These are phyloP conservation scores for Pycnonotus jocosus DNA, from an alignment of 2,113 vertebrate species.

Conservation along the genomic window DNA sequence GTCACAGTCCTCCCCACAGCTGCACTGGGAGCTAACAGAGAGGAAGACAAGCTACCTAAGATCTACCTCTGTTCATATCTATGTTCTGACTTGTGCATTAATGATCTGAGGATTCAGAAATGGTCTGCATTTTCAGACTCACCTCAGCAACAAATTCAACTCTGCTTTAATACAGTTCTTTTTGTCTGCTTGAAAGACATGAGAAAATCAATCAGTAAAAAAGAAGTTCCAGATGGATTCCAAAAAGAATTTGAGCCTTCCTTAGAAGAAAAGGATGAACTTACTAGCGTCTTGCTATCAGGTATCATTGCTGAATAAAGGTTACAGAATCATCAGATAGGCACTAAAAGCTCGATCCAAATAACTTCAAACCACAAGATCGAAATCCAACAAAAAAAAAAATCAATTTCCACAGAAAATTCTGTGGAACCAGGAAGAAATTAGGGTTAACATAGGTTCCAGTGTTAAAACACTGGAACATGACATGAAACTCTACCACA, in stretches of 20 bases:
- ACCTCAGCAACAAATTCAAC: neutral
- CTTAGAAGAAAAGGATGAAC: conserved; percentile 89
- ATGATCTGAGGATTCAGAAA: neutral
- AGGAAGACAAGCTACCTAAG: neutral
- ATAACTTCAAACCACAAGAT: neutral
- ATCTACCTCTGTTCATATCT: neutral
- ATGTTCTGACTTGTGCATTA: neutral
- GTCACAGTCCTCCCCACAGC: neutral
- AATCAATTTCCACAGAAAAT: neutral
- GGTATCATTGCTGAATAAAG: conserved; percentile 82
- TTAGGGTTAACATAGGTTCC: neutral
- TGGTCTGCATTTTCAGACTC: neutral
- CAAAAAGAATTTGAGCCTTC: conserved; percentile 88
- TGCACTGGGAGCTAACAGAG: neutral
- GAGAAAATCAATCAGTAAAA: conserved; percentile 80
- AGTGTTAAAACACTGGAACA: neutral
- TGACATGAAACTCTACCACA: neutral
- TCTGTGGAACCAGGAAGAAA: neutral
- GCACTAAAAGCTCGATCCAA: conserved; percentile 46
- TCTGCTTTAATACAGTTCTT: neutral
- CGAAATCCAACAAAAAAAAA: conserved; percentile 62
- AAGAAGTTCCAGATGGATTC: conserved; percentile 90
- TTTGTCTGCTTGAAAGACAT: conserved; percentile 73
- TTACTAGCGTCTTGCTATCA: conserved; percentile 88
- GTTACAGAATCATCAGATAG: conserved; percentile 62